Evolutionary conservation across 2,797 vertebrate species (phyloP).

Genomic region (Silurus lanzhouensis): DNA sequence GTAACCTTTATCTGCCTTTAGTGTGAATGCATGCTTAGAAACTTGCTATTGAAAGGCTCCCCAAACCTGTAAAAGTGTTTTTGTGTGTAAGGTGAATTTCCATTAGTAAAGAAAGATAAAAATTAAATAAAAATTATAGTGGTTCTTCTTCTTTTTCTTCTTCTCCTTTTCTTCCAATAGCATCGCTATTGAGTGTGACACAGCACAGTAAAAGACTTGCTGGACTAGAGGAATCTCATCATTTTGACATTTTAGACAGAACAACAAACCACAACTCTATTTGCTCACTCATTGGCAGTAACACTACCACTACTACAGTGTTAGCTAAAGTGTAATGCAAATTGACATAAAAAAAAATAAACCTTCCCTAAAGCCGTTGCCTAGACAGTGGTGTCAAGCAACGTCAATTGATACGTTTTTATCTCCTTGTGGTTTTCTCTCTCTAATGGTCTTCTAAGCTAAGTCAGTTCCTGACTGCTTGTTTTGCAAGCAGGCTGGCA

Average conservation of each 20-base stretch:
- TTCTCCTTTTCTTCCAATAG: neutral
- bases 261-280: slow-evolving; percentile 10
- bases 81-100: neutral
- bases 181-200: neutral
- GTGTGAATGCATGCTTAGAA: neutral
- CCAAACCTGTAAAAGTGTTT: neutral
- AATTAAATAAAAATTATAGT: neutral
- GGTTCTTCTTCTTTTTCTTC: neutral
- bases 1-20: neutral
- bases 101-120: neutral
- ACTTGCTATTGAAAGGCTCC: neutral
- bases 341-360: neutral
- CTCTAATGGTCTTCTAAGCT: slow-evolving; percentile 57
- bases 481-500: slow-evolving; percentile 60
- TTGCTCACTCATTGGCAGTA: neutral
- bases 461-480: slow-evolving; percentile 60
- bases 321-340: neutral
- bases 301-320: neutral
- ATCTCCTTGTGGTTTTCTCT: slow-evolving; percentile 66
- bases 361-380: slow-evolving; percentile 5
- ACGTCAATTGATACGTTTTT: slow-evolving; percentile 70
- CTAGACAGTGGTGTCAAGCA: slow-evolving; percentile 56
- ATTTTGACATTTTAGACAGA: slow-evolving; percentile 10
- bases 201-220: neutral
- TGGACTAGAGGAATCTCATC: neutral